A percentile compares a stretch with the other conserved stretches of the same genome.
These are phyloP conservation scores for Euwallacea fornicatus DNA, from an alignment of 1,140 invertebrate species.

Conservation along the genomic window DNA sequence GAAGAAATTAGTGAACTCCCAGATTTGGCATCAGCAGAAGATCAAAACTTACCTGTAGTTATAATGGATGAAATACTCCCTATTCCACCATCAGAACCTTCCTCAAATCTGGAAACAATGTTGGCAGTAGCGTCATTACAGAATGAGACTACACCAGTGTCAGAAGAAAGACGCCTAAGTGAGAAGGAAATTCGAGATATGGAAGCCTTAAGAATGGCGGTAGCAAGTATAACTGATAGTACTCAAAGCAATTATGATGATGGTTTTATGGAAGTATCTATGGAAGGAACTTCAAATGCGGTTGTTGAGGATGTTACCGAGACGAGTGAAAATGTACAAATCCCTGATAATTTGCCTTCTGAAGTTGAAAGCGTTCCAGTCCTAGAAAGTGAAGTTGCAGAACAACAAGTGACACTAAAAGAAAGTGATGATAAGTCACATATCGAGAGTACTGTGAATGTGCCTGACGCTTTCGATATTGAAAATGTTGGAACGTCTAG, in stretches of 20 bases:
- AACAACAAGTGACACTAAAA: too few species aligned
- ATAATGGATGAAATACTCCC: constrained; percentile 2
- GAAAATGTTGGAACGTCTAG: too few species aligned
- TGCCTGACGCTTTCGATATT: too few species aligned
- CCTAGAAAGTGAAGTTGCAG: too few species aligned
- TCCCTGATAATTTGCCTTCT: background rate
- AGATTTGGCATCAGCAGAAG: background rate
- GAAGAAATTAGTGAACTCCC: constrained; percentile 11
- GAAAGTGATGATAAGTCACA: too few species aligned
- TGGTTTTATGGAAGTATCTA: background rate
- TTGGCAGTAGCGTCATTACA: constrained; percentile 40
- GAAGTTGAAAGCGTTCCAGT: background rate
- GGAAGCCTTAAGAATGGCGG: constrained; percentile 40
- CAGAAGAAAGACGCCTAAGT: constrained; percentile 17
- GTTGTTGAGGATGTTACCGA: background rate
- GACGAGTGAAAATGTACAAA: constrained; percentile 8
- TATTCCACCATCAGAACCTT: background rate
- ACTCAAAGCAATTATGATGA: constrained; percentile 34
- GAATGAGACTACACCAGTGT: constrained; percentile 18
- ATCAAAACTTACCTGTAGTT: constrained; percentile 4
- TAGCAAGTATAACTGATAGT: constrained; percentile 38
- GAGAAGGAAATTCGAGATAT: constrained; percentile 40
- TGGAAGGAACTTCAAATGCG: constrained; percentile 13
- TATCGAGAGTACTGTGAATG: too few species aligned
- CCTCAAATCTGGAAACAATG: constrained; percentile 40